Percentiles rank a stretch among this genome's conserved stretches.
Conservation (phyloP, 1,140 invertebrate species). For the Pissodes strobi region DNA sequence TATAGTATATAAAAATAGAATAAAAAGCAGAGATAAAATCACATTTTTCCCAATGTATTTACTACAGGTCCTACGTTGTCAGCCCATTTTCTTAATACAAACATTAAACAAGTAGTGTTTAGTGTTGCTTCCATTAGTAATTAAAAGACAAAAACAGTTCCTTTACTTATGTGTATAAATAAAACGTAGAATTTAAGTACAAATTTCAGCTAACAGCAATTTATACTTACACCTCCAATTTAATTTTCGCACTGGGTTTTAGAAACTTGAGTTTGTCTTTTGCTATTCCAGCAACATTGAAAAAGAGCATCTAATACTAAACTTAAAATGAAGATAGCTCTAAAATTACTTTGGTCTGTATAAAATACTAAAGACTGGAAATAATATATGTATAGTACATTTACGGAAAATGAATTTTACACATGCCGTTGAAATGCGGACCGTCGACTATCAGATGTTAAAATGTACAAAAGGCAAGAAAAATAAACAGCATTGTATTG, state of each 20-base stretch:
- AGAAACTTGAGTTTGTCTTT: no score
- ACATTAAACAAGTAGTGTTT: neutral
- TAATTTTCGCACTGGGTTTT: no score
- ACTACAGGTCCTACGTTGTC: neutral
- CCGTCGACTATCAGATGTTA: no score
- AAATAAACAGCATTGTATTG: no score
- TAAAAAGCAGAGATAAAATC: neutral
- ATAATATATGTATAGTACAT: conserved; percentile 25
- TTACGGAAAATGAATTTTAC: conserved; percentile 29
- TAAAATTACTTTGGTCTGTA: conserved; percentile 56
- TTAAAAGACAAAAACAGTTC: no score
- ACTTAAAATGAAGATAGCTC: conserved; percentile 37
- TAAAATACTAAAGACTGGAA: conserved; percentile 55
- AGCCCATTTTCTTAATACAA: neutral
- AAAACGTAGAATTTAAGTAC: no score
- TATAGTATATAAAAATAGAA: conserved; percentile 6
- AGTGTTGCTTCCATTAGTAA: no score
- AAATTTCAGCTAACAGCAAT: no score
- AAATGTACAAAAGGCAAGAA: neutral
- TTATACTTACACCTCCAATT: no score
- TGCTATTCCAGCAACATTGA: no score
- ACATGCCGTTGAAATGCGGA: conserved; percentile 20
- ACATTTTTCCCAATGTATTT: neutral
- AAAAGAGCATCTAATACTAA: neutral
- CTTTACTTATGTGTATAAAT: no score